Percentiles rank a stretch among this genome's conserved stretches.
Evolutionary conservation across 2,888 invertebrate genomes (phyloP).

Genomic region (Scaptomyza polygonia): DNA sequence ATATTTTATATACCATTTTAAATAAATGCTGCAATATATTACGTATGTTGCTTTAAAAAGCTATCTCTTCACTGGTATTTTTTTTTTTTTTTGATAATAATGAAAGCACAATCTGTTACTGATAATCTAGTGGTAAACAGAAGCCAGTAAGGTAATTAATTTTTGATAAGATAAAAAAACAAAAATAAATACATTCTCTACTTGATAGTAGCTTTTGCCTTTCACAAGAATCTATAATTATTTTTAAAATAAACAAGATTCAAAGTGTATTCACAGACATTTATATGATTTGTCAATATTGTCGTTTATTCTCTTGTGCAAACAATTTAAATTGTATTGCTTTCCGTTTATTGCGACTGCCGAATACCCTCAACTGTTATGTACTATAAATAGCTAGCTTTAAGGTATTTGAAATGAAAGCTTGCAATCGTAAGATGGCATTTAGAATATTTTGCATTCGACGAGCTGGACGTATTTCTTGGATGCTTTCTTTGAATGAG

Average conservation of each 20-base stretch:
- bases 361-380: background rate
- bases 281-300: background rate
- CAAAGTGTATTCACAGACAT: background rate
- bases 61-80: no score
- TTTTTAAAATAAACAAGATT: background rate
- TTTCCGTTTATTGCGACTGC: background rate
- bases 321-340: background rate
- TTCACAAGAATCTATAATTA: background rate
- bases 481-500: conserved; percentile 12
- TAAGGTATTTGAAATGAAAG: background rate
- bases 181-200: no score
- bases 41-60: no score
- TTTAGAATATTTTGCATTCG: no score
- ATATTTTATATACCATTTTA: no score
- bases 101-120: no score
- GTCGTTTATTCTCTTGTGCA: background rate
- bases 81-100: no score
- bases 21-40: no score
- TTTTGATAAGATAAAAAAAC: no score
- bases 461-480: background rate
- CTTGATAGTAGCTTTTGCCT: no score
- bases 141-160: no score
- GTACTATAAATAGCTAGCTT: background rate
- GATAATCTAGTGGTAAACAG: no score
- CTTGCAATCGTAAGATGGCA: background rate